Evolutionary conservation across 2,113 vertebrate species (phyloP).

Genomic region (Gorilla gorilla): DNA sequence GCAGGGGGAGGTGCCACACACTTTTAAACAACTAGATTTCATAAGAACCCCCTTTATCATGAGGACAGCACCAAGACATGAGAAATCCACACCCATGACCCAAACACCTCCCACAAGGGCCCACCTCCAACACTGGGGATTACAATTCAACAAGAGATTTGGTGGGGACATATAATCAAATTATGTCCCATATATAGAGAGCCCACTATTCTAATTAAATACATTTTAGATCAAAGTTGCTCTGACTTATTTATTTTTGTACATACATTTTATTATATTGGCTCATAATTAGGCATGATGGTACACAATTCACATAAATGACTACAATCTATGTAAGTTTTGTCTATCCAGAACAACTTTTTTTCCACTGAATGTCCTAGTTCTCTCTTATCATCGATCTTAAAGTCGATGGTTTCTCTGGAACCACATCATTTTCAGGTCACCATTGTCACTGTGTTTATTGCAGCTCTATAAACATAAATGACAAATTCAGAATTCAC

Average conservation of each 20-base stretch:
- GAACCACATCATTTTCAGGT: not conserved
- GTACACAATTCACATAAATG: conserved; percentile 12
- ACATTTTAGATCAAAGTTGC: conserved; percentile 31
- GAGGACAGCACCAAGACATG: too few species aligned
- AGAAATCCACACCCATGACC: too few species aligned
- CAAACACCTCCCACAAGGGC: too few species aligned
- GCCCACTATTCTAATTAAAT: conserved; percentile 31
- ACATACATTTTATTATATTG: conserved; percentile 35
- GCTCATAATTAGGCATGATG: conserved; percentile 38
- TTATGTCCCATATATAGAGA: not conserved
- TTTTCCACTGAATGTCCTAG: not conserved
- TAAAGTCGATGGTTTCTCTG: not conserved
- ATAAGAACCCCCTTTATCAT: too few species aligned
- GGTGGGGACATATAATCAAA: too few species aligned
- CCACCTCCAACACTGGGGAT: too few species aligned
- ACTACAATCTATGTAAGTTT: conserved; percentile 27
- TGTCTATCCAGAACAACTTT: not conserved
- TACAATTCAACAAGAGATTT: too few species aligned
- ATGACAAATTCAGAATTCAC: not conserved
- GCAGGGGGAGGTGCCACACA: too few species aligned
- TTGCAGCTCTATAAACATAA: not conserved
- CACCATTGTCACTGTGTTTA: not conserved
- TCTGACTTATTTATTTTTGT: conserved; percentile 39
- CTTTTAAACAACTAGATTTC: too few species aligned
- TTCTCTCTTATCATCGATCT: not conserved